Evolutionary conservation across 2,113 vertebrate genomes (phyloP).

Genomic region (Chloroceryle aenea): DNA sequence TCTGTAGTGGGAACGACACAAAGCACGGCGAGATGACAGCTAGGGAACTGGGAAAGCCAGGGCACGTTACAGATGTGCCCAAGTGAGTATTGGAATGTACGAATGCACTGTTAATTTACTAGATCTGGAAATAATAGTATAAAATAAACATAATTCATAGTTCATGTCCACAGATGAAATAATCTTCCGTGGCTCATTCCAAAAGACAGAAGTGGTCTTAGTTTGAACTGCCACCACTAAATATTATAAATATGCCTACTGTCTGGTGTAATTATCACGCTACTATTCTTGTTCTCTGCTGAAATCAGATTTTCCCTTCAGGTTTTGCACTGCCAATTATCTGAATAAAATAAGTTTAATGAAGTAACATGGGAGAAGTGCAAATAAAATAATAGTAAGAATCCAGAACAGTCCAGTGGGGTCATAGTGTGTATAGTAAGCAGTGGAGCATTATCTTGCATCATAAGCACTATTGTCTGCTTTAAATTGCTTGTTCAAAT

Average conservation of each 20-base stretch:
- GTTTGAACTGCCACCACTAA: background rate
- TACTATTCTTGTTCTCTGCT: background rate
- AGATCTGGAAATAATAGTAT: background rate
- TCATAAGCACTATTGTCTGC: background rate
- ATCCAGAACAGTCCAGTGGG: background rate
- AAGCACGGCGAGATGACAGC: background rate
- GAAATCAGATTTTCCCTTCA: background rate
- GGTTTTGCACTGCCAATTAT: background rate
- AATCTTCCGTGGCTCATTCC: background rate
- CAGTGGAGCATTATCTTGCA: background rate
- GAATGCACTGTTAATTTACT: background rate
- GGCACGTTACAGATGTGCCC: background rate
- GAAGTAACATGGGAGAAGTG: background rate
- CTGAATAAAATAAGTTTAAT: background rate
- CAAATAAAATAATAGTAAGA: background rate
- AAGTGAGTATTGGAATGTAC: background rate
- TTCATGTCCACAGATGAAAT: too few relatives aligned
- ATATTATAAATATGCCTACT: background rate
- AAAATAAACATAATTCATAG: background rate
- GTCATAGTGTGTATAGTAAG: background rate
- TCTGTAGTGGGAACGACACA: background rate
- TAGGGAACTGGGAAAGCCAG: background rate
- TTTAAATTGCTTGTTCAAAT: constrained; percentile 23
- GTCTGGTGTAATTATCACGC: background rate
- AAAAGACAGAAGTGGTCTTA: background rate